Percentiles rank a stretch among this genome's conserved stretches.
Conservation (phyloP, 2,888 invertebrate species). For the Hirtodrosophila trivittata region DNA sequence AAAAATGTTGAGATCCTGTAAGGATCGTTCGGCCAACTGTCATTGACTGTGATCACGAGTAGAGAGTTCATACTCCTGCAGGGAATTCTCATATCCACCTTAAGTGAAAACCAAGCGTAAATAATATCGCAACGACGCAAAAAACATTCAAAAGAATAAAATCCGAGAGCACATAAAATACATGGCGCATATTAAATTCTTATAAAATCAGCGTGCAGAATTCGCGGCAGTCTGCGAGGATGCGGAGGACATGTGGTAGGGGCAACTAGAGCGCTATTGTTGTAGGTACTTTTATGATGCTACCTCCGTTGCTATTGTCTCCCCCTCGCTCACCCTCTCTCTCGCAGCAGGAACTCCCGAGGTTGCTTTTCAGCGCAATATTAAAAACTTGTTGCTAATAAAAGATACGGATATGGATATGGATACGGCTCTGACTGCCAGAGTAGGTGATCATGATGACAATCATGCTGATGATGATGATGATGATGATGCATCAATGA, state of each 20-base stretch:
- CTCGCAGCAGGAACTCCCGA: slow-evolving; percentile 42
- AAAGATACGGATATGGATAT: slow-evolving; percentile 55
- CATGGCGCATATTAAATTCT: slow-evolving; percentile 76
- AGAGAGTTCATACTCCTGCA: too few species aligned
- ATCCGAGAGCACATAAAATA: slow-evolving; percentile 58
- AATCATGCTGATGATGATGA: slow-evolving; percentile 40
- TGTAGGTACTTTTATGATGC: slow-evolving; percentile 59
- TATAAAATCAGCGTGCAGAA: slow-evolving; percentile 62
- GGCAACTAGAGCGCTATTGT: slow-evolving; percentile 61
- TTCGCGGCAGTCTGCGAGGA: slow-evolving; percentile 44
- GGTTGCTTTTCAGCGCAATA: slow-evolving; percentile 52
- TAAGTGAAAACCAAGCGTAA: slow-evolving; percentile 8
- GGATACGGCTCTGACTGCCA: slow-evolving; percentile 12
- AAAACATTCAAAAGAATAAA: slow-evolving; percentile 28
- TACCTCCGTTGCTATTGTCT: slow-evolving; percentile 43
- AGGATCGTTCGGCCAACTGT: slow-evolving; percentile 10
- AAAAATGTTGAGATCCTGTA: slow-evolving; percentile 35
- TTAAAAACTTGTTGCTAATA: slow-evolving; percentile 80
- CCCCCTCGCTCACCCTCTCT: slow-evolving; percentile 2
- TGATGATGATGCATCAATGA: slow-evolving; percentile 65
- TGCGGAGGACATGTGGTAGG: slow-evolving; percentile 18
- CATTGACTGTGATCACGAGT: slow-evolving; percentile 28
- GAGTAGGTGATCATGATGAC: slow-evolving; percentile 29
- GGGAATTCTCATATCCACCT: background rate
- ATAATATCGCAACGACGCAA: slow-evolving; percentile 49